Evolutionary conservation across 2,113 vertebrate genomes (phyloP).

Genomic region (Chaetodon auriga): DNA sequence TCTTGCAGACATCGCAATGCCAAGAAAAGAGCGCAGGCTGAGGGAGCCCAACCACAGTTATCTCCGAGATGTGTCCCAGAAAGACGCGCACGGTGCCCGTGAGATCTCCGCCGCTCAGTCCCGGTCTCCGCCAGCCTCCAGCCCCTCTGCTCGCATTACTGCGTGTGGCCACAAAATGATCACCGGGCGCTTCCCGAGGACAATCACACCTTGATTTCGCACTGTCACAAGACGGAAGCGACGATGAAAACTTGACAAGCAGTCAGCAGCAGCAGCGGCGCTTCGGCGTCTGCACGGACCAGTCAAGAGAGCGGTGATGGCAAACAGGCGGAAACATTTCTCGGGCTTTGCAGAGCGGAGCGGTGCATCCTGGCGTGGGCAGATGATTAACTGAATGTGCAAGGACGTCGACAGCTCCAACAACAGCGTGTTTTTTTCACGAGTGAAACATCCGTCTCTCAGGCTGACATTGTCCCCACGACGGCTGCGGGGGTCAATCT

Average conservation of each 20-base stretch:
- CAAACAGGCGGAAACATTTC: conserved; percentile 73
- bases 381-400: conserved; percentile 60
- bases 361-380: conserved; percentile 72
- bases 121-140: conserved; percentile 61
- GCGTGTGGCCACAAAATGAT: conserved; percentile 48
- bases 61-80: conserved; percentile 66
- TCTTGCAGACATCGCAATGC: conserved; percentile 79
- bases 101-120: conserved; percentile 63
- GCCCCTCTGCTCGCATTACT: conserved; percentile 67
- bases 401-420: conserved; percentile 28
- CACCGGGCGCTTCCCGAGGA: conserved; percentile 9
- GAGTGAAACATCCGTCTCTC: conserved; percentile 4
- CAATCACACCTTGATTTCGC: conserved; percentile 20
- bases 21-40: conserved; percentile 23
- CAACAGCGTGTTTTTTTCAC: neutral
- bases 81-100: conserved; percentile 52
- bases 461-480: conserved; percentile 5
- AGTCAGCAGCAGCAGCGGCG: conserved; percentile 1
- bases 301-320: conserved; percentile 30
- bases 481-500: conserved; percentile 34
- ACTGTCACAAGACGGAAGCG: conserved; percentile 30
- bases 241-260: conserved; percentile 51
- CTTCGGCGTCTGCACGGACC: conserved; percentile 17
- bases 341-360: conserved; percentile 36
- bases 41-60: conserved; percentile 18